Percentiles rank a stretch among this genome's conserved stretches.
Evolutionary conservation across 2,888 invertebrate species (phyloP).

Genomic region (Meliscaeva auricollis): DNA sequence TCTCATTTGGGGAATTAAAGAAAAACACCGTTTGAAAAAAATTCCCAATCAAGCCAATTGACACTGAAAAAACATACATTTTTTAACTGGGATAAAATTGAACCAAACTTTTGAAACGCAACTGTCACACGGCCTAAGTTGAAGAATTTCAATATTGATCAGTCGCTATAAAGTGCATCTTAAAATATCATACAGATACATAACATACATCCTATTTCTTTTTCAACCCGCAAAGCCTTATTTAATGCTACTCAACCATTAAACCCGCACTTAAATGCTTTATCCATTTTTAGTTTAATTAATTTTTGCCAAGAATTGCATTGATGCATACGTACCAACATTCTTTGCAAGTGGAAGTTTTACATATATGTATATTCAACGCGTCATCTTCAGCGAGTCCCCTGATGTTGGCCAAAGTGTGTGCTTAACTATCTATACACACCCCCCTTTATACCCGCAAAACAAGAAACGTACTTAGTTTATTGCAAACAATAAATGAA

Average conservation of each 20-base stretch:
- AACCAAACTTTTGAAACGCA: neutral
- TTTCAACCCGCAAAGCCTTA: constrained; percentile 26
- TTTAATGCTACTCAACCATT: constrained; percentile 54
- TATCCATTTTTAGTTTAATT: constrained; percentile 72
- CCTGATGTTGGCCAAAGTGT: constrained; percentile 29
- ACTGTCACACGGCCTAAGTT: constrained; percentile 35
- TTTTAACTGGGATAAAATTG: too few relatives aligned
- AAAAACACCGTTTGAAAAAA: too few relatives aligned
- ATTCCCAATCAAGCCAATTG: too few relatives aligned
- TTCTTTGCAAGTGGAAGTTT: constrained; percentile 38
- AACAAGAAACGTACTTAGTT: constrained; percentile 72
- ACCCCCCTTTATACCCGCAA: constrained; percentile 2
- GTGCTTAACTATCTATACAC: neutral
- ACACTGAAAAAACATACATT: too few relatives aligned
- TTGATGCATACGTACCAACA: constrained; percentile 73
- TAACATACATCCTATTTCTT: constrained; percentile 39
- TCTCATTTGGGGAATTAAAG: too few relatives aligned
- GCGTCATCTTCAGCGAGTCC: constrained; percentile 20
- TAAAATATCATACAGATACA: constrained; percentile 27
- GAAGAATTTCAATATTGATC: constrained; percentile 47
- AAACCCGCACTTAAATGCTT: constrained; percentile 65
- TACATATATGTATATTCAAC: constrained; percentile 14
- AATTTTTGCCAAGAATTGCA: constrained; percentile 78
- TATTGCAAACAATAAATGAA: constrained; percentile 76
- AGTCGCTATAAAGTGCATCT: constrained; percentile 49